These are phyloP conservation scores for Sisor rabdophorus DNA, from an alignment of 2,113 vertebrate species.

Conservation along the genomic window DNA sequence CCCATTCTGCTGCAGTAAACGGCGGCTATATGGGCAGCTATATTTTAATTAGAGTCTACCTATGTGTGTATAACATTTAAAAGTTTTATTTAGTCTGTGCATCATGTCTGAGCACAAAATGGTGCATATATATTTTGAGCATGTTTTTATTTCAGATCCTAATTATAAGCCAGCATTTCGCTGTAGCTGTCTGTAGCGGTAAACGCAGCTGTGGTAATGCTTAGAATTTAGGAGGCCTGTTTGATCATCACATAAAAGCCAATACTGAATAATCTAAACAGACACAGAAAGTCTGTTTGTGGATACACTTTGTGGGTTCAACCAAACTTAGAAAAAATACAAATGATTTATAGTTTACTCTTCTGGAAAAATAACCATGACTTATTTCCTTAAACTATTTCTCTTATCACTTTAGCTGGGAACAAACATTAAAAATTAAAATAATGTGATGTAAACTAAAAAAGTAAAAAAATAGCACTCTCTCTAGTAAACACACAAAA, in stretches of 20 bases:
- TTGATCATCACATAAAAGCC: slow-evolving; percentile 24
- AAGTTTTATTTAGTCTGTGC: slow-evolving; percentile 39
- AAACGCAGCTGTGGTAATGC: slow-evolving; percentile 21
- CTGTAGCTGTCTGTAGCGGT: slow-evolving; percentile 30
- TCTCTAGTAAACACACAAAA: slow-evolving; percentile 63
- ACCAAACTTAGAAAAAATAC: slow-evolving; percentile 40
- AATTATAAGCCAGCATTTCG: slow-evolving; percentile 60
- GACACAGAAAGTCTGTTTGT: slow-evolving; percentile 10
- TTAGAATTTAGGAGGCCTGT: slow-evolving; percentile 28
- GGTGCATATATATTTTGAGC: slow-evolving; percentile 53
- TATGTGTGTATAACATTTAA: slow-evolving; percentile 40
- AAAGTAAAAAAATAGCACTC: slow-evolving; percentile 21
- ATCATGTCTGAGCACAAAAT: slow-evolving; percentile 22
- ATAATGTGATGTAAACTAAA: slow-evolving; percentile 11
- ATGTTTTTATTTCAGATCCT: slow-evolving; percentile 40
- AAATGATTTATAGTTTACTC: slow-evolving; percentile 42
- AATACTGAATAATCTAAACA: slow-evolving; percentile 11
- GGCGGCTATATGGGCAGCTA: slow-evolving; percentile 44
- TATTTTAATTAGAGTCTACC: slow-evolving; percentile 58
- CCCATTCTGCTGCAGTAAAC: slow-evolving; percentile 38
- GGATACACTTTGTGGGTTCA: slow-evolving; percentile 34
- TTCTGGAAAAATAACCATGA: slow-evolving; percentile 41
- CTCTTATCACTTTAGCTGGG: slow-evolving; percentile 58
- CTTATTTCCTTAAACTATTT: slow-evolving; percentile 55
- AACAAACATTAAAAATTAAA: slow-evolving; percentile 56